These are phyloP conservation scores for Aulostomus chinensis DNA, from an alignment of 2,797 vertebrate genomes.

Conservation along the genomic window DNA sequence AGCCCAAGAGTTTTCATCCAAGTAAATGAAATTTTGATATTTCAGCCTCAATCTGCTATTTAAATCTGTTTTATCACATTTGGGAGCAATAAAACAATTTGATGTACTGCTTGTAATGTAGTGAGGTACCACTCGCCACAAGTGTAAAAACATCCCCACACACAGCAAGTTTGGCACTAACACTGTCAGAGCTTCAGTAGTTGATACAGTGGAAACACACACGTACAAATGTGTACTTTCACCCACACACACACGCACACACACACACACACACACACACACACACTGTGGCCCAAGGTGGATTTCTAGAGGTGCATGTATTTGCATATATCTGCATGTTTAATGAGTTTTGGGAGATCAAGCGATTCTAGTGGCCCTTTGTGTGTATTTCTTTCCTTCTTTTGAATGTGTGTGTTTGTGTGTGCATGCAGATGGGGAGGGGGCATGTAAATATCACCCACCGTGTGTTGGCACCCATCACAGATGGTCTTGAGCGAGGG, in stretches of 20 bases:
- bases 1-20: neutral
- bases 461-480: slow-evolving; percentile 76
- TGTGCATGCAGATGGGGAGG: neutral
- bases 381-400: slow-evolving; percentile 70
- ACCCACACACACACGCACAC: slow-evolving; percentile 36
- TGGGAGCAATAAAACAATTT: neutral
- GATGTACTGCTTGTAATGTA: neutral
- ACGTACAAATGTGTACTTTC: slow-evolving; percentile 27
- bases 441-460: slow-evolving; percentile 75
- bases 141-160: slow-evolving; percentile 15
- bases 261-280: slow-evolving; percentile 50
- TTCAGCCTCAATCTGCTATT: neutral
- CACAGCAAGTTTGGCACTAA: slow-evolving; percentile 33
- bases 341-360: slow-evolving; percentile 81
- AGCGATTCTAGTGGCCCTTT: slow-evolving; percentile 74
- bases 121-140: neutral
- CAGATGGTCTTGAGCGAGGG: slow-evolving; percentile 79
- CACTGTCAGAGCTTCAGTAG: slow-evolving; percentile 28
- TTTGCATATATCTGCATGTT: slow-evolving; percentile 82
- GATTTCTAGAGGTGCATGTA: slow-evolving; percentile 82
- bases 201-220: slow-evolving; percentile 45
- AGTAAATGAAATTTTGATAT: neutral
- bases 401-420: slow-evolving; percentile 20
- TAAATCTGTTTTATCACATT: slow-evolving; percentile 8
- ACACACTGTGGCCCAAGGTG: slow-evolving; percentile 80